Percentiles rank a stretch among this genome's conserved stretches.
Conservation (phyloP, 2,888 invertebrate species). For the Teleogryllus oceanicus region DNA sequence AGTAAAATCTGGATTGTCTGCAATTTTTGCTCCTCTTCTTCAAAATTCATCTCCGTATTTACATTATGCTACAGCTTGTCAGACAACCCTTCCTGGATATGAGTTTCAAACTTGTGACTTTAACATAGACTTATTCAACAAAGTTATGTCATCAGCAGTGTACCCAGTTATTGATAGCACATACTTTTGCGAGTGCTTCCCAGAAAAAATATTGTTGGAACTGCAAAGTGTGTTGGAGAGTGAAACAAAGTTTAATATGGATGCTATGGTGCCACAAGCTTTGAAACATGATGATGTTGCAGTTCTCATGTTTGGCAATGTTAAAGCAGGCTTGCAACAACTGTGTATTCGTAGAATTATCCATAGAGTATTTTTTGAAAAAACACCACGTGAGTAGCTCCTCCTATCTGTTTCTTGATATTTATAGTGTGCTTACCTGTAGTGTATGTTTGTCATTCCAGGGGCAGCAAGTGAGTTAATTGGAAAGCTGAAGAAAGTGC, state of each 20-base stretch:
- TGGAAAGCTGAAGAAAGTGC: neutral
- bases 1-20: slow-evolving; percentile 25
- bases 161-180: slow-evolving; percentile 36
- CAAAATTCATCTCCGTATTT: slow-evolving; percentile 34
- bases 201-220: slow-evolving; percentile 20
- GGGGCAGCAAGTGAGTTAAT: neutral
- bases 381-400: slow-evolving; percentile 25
- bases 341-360: slow-evolving; percentile 36
- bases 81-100: neutral
- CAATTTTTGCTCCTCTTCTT: slow-evolving; percentile 36
- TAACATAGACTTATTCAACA: slow-evolving; percentile 34
- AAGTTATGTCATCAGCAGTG: slow-evolving; percentile 32
- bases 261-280: neutral
- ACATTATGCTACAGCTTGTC: slow-evolving; percentile 29
- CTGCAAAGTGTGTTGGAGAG: neutral
- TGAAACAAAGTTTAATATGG: slow-evolving; percentile 25
- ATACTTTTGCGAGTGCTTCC: neutral
- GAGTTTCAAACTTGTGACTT: slow-evolving; percentile 21
- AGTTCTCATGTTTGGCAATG: slow-evolving; percentile 37
- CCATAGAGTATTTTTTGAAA: slow-evolving; percentile 32
- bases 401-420: neutral
- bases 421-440: neutral
- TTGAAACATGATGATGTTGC: slow-evolving; percentile 28
- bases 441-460: neutral
- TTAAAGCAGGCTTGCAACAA: slow-evolving; percentile 36